phyloP scores from a whole-genome alignment of 2,113 vertebrate genomes.

The Ctenodactylus gundi region DNA sequence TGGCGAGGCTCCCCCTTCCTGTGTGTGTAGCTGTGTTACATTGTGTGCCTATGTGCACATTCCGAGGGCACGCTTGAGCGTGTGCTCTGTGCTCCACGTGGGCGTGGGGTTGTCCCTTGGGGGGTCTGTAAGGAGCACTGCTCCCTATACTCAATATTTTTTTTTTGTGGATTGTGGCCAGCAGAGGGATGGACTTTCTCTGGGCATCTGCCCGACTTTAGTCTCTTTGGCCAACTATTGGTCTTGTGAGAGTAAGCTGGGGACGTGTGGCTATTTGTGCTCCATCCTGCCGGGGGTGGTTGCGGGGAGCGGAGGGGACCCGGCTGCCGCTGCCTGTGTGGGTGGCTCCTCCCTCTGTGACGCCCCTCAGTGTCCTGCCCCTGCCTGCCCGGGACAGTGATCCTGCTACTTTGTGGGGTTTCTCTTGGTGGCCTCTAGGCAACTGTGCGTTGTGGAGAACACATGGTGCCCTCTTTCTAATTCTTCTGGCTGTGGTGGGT shows the following conservation, averaged over 20 bases:
- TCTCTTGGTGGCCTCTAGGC: background rate
- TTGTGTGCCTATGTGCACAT: background rate
- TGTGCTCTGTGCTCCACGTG: too few relatives aligned
- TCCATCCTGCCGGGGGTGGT: background rate
- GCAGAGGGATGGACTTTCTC: accelerated
- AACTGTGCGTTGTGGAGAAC: too few relatives aligned
- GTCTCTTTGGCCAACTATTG: background rate
- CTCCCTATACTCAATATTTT: background rate
- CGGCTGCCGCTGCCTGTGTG: background rate
- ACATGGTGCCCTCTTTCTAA: background rate
- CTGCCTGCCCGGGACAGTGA: background rate
- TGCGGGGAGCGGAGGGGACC: background rate
- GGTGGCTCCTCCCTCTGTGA: background rate
- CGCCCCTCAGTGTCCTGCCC: background rate
- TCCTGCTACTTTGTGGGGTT: background rate
- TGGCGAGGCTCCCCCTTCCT: background rate
- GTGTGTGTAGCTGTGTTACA: background rate
- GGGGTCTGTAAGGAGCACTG: background rate
- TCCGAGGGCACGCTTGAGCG: background rate
- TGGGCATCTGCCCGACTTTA: background rate
- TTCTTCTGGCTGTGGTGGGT: background rate
- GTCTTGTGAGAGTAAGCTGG: background rate
- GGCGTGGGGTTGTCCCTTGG: accelerated
- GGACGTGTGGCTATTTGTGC: background rate
- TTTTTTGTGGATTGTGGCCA: background rate